Evolutionary conservation across 2,888 invertebrate species (phyloP).

Genomic region (Tridacna crocea): DNA sequence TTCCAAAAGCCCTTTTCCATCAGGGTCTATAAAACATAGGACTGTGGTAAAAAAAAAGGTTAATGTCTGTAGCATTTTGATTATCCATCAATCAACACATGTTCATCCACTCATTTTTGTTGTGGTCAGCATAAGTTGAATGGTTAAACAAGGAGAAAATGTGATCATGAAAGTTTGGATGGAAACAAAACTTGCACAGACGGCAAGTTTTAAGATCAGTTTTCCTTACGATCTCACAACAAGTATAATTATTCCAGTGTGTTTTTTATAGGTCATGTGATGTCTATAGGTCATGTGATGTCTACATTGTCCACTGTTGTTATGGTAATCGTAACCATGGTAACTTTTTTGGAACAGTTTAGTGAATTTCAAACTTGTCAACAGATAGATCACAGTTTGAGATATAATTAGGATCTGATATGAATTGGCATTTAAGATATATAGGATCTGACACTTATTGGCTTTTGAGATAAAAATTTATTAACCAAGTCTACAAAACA

Average conservation of each 20-base stretch:
- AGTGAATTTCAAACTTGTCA: too few relatives aligned
- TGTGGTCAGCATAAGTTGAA: not conserved
- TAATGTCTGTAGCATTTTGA: not conserved
- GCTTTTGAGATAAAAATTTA: too few relatives aligned
- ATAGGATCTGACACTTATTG: too few relatives aligned
- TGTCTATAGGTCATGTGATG: conserved; percentile 4
- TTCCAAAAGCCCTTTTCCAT: too few relatives aligned
- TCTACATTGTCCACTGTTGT: conserved; percentile 3
- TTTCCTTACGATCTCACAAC: conserved; percentile 56
- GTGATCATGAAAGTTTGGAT: conserved; percentile 27
- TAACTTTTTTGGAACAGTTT: not conserved
- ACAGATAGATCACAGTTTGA: too few relatives aligned
- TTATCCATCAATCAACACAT: not conserved
- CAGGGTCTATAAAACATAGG: too few relatives aligned
- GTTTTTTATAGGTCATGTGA: conserved; percentile 18
- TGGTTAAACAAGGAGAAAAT: not conserved
- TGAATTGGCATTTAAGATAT: too few relatives aligned
- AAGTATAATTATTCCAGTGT: conserved; percentile 19
- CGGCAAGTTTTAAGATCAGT: conserved; percentile 54
- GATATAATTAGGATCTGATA: too few relatives aligned
- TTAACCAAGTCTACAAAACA: too few relatives aligned
- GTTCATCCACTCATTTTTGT: not conserved
- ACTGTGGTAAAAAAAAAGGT: too few relatives aligned
- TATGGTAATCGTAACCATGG: conserved; percentile 14
- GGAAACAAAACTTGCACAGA: conserved; percentile 51